Conservation (phyloP, 2,797 vertebrate genomes). For the Numenius phaeopus region DNA sequence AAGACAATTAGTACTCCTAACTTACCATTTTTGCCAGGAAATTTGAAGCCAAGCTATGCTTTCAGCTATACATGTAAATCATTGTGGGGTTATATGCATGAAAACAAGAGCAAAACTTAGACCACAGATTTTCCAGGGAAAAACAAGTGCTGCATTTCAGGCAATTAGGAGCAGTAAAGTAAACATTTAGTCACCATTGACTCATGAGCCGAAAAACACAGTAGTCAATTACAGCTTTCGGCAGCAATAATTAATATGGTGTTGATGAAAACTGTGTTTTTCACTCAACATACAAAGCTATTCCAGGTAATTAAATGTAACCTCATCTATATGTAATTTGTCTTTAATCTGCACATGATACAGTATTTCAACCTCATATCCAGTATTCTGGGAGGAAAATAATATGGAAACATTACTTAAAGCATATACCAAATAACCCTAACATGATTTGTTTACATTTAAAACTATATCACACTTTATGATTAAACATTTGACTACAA, state of each 20-base stretch:
- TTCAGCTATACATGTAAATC: constrained; percentile 19
- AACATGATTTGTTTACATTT: constrained; percentile 46
- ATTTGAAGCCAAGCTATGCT: background rate
- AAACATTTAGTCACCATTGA: constrained; percentile 79
- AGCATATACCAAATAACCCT: background rate
- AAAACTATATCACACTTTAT: background rate
- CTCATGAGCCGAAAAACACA: constrained; percentile 72
- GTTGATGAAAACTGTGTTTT: constrained; percentile 73
- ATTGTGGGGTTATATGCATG: constrained; percentile 6
- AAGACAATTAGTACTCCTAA: background rate
- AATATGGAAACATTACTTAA: constrained; percentile 25
- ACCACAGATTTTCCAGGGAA: constrained; percentile 68
- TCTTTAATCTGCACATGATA: constrained; percentile 42
- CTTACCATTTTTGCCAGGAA: background rate
- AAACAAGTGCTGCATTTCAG: constrained; percentile 68
- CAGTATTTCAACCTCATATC: constrained; percentile 24
- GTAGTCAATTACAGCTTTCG: constrained; percentile 75
- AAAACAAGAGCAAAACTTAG: constrained; percentile 57
- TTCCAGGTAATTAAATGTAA: constrained; percentile 70
- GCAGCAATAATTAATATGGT: constrained; percentile 72
- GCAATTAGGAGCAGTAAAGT: constrained; percentile 74
- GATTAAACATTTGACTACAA: constrained; percentile 11
- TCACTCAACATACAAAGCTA: constrained; percentile 63
- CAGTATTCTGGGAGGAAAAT: constrained; percentile 26
- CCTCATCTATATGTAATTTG: constrained; percentile 51